Evolutionary conservation across 2,113 vertebrate species (phyloP).

Genomic region (Lampris megalopsis): DNA sequence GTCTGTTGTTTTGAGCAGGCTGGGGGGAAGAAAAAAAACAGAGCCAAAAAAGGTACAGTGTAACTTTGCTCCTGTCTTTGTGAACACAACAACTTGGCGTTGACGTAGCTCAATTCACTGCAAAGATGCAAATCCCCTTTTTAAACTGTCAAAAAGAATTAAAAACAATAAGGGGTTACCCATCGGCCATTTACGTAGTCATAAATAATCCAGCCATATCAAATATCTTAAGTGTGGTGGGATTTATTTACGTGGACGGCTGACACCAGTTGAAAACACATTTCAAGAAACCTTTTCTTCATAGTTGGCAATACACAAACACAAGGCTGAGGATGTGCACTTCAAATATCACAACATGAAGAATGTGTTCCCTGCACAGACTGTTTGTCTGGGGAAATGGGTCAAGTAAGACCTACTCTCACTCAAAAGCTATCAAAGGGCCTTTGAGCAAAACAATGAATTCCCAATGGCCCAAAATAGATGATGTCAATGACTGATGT

Average conservation of each 20-base stretch:
- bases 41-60: not conserved
- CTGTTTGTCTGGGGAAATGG: conserved; percentile 22
- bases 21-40: conserved; percentile 55
- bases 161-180: too few species aligned
- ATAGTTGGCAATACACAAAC: too few species aligned
- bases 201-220: too few species aligned
- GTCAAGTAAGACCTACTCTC: conserved; percentile 9
- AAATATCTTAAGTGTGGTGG: not conserved
- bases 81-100: not conserved
- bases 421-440: not conserved
- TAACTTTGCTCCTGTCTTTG: not conserved
- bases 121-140: not conserved
- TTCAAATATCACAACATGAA: not conserved
- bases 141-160: too few species aligned
- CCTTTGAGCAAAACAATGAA: too few species aligned
- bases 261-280: not conserved
- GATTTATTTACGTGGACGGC: not conserved
- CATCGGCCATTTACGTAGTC: too few species aligned
- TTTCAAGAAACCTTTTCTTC: not conserved
- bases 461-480: too few species aligned
- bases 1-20: conserved; percentile 82
- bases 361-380: too few species aligned
- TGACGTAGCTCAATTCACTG: not conserved
- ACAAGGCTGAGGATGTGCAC: not conserved
- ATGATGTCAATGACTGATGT: too few species aligned